These are phyloP conservation scores for Bombus impatiens DNA, from an alignment of 1,140 invertebrate genomes.

Conservation along the genomic window DNA sequence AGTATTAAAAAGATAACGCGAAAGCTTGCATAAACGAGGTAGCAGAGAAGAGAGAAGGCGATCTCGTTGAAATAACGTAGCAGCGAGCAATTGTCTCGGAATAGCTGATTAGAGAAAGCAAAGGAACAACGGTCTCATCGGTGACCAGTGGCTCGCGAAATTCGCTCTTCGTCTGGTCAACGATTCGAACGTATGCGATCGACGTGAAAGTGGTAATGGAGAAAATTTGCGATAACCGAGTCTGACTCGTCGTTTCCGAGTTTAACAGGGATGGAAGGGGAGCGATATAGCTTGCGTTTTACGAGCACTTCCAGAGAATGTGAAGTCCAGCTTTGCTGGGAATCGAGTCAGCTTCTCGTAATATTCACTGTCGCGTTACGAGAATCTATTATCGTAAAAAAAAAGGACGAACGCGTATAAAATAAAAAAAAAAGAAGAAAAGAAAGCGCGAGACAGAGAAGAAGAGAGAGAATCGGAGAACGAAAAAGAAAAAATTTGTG, in stretches of 20 bases:
- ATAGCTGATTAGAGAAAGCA: background rate
- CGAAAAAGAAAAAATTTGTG: background rate
- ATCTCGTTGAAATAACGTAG: background rate
- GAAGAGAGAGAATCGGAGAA: background rate
- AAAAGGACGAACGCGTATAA: background rate
- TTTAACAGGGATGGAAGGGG: background rate
- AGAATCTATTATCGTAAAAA: background rate
- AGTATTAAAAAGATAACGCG: background rate
- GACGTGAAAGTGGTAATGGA: background rate
- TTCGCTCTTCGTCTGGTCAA: background rate
- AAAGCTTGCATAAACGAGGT: fast-evolving
- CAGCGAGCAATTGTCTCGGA: background rate
- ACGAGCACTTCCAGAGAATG: slow-evolving; percentile 22
- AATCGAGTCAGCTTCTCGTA: background rate
- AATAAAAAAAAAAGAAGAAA: too few species aligned
- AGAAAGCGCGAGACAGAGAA: background rate
- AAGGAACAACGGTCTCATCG: background rate
- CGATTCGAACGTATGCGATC: background rate
- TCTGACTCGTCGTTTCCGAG: background rate
- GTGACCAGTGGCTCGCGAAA: background rate
- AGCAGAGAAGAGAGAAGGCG: too few species aligned
- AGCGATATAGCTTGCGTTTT: background rate
- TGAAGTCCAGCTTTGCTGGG: background rate
- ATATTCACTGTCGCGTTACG: slow-evolving; percentile 12
- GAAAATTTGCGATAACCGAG: slow-evolving; percentile 8